A percentile compares a stretch with the other conserved stretches of the same genome.
phyloP scores from a whole-genome alignment of 1,140 invertebrate genomes.

The Drosophila pectinifera region DNA sequence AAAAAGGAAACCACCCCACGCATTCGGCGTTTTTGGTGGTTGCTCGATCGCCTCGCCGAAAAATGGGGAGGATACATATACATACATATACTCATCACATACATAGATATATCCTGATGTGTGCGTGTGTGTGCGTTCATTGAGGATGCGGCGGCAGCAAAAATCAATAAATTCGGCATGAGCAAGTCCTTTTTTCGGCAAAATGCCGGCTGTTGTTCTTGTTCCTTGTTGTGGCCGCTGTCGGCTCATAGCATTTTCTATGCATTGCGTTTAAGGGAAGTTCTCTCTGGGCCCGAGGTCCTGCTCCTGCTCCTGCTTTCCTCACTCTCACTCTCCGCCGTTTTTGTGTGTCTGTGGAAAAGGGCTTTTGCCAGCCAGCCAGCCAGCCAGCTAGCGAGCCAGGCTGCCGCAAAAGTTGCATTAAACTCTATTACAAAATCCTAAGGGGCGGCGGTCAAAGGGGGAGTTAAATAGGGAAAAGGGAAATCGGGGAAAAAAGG shows the following conservation, averaged over 20 bases:
- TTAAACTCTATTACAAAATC: conserved; percentile 74
- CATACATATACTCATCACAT: neutral
- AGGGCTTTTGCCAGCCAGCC: conserved; percentile 49
- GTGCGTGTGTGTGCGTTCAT: conserved; percentile 25
- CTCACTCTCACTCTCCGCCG: conserved; percentile 7
- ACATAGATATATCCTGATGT: conserved; percentile 1
- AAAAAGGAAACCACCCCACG: conserved; percentile 65
- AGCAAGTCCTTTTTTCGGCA: conserved; percentile 47
- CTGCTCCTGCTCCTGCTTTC: no score
- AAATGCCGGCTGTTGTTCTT: conserved; percentile 52
- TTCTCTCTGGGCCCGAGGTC: conserved; percentile 6
- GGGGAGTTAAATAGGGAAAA: conserved; percentile 18
- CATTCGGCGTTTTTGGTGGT: conserved; percentile 50
- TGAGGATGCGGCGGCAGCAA: conserved; percentile 47
- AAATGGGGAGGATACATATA: conserved; percentile 42
- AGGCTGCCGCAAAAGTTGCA: conserved; percentile 68
- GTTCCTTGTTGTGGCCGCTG: conserved; percentile 35
- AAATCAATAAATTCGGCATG: conserved; percentile 55
- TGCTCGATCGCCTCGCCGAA: conserved; percentile 46
- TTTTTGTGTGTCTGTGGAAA: conserved; percentile 43
- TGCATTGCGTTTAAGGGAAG: conserved; percentile 49
- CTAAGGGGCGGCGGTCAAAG: conserved; percentile 40
- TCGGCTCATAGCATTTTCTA: conserved; percentile 28
- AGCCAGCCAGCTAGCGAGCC: conserved; percentile 5
- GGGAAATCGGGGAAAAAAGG: conserved; percentile 5